Conservation (phyloP, 2,113 vertebrate species). For the Geococcyx californianus region DNA sequence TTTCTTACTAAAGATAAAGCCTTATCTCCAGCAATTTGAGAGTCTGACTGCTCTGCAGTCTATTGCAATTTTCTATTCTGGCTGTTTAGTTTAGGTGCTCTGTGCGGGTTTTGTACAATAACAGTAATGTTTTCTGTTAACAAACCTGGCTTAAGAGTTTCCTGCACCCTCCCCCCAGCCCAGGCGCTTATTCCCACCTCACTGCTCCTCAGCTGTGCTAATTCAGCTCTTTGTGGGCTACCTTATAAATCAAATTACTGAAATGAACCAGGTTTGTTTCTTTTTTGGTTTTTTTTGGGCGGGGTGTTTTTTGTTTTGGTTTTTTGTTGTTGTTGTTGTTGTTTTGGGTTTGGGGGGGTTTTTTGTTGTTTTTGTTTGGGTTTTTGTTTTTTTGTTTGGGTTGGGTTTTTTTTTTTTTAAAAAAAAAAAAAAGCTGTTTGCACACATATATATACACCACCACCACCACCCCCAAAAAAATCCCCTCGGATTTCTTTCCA, state of each 20-base stretch:
- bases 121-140: not conserved
- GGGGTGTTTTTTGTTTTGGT: too few species aligned
- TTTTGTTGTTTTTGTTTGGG: not conserved
- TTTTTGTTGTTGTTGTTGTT: too few species aligned
- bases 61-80: not conserved
- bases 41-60: not conserved
- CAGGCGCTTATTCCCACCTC: not conserved
- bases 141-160: not conserved
- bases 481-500: not conserved
- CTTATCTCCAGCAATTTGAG: not conserved
- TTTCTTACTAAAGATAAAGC: not conserved
- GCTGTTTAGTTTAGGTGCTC: not conserved
- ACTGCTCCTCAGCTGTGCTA: not conserved
- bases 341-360: too few species aligned
- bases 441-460: rapidly evolving
- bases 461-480: too few species aligned
- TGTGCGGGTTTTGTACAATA: not conserved
- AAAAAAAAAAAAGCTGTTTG: not conserved
- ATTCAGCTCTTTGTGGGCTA: not conserved
- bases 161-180: not conserved
- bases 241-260: not conserved
- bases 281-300: too few species aligned
- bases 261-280: not conserved
- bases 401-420: not conserved
- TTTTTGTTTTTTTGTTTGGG: too few species aligned